Base-by-base conservation (phyloP, 2,888 invertebrate species). In the Oeneis ivallda region DNA sequence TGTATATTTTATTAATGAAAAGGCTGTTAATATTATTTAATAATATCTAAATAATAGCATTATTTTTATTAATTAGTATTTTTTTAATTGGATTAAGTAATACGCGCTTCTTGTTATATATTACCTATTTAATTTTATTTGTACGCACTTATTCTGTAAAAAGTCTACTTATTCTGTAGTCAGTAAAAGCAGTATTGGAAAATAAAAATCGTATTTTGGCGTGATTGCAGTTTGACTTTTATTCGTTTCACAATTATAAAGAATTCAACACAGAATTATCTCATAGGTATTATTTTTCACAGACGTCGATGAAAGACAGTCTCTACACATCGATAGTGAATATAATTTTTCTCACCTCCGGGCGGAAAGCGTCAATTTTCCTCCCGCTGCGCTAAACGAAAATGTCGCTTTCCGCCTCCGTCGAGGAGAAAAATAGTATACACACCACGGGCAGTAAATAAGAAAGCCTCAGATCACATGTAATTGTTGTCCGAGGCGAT, bases 201-300 rank as follows among this genome's bases (percentile, higher is more conserved):
- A 68, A 68, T 62, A 58, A 64, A 68, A 62, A 13, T 19, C 47
- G 11, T 32, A n/a, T 50, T 11, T 15, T 59, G 69, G 67, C 67
- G 69, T 67, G 66, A 68, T 65, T 64, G 71, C 64, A 58, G 59
- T 69, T 69, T 71, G 64, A 58, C 64, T 71, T 70, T 56, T 70
- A 62, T 61, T 62, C 32, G 61, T 62, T 53, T 57, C 53, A 66
- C 56, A 66, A 63, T 68, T 50, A 61, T 61, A 56, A 39, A 10
- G 11, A 2, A 47, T 9, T 37, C 15, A 54, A 4, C 8, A 17
- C 37, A 54, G 32, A 15, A n/a, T 52, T 52, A 7, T 26, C n/a
- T n/a, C n/a, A n/a, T n/a, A n/a, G n/a, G 34, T 53, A 52, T 13
- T 43, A 45, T 7, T 47, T 54, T 37, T 54, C 37, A 15, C 54